Conservation (phyloP, 2,113 vertebrate genomes). For the Cheilinus undulatus region DNA sequence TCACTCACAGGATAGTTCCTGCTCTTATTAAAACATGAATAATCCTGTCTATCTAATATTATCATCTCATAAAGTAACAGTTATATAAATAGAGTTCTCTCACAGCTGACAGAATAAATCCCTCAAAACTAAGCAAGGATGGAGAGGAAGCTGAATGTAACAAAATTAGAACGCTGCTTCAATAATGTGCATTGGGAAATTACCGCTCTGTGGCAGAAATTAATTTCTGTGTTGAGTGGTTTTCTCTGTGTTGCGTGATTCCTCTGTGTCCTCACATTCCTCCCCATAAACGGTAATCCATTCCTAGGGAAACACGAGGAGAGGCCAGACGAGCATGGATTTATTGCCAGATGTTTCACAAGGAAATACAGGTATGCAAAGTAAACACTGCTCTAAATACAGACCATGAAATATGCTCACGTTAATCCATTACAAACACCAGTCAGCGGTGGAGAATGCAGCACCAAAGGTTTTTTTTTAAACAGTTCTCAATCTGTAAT, state of each 20-base stretch:
- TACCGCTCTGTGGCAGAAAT: constrained; percentile 64
- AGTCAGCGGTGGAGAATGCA: not conserved
- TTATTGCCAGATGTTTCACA: constrained; percentile 81
- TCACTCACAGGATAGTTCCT: constrained; percentile 8
- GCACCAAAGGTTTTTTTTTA: not conserved
- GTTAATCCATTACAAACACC: constrained; percentile 4
- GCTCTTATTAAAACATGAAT: constrained; percentile 26
- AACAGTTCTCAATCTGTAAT: constrained; percentile 4
- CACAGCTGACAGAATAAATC: constrained; percentile 33
- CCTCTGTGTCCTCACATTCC: constrained; percentile 48
- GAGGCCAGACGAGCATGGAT: constrained; percentile 81
- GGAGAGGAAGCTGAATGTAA: constrained; percentile 29
- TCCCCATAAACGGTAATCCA: constrained; percentile 46
- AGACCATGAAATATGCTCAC: not conserved
- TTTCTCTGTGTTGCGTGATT: constrained; percentile 52
- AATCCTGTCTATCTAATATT: constrained; percentile 31
- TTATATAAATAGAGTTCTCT: constrained; percentile 52
- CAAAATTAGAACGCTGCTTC: constrained; percentile 51
- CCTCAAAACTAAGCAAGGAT: constrained; percentile 22
- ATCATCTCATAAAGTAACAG: constrained; percentile 33
- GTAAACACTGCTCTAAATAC: constrained; percentile 22
- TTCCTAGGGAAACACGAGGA: constrained; percentile 83
- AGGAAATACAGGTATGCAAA: constrained; percentile 84
- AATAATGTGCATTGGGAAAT: constrained; percentile 57
- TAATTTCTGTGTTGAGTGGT: constrained; percentile 58